Evolutionary conservation across 2,888 invertebrate genomes (phyloP).

Genomic region (Leptopilina drosophilae): DNA sequence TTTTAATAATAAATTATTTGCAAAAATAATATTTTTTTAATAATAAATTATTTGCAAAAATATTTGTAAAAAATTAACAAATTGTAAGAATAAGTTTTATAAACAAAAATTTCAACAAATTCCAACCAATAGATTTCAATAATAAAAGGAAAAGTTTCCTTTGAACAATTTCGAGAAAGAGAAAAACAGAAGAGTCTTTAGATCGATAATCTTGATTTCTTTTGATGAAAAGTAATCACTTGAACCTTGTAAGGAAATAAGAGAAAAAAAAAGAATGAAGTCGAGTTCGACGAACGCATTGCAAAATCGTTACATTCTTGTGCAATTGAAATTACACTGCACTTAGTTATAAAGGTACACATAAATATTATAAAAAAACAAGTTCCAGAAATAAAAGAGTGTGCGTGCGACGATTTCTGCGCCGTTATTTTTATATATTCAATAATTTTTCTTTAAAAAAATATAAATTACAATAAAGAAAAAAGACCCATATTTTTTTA

Average conservation of each 20-base stretch:
- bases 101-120: no score
- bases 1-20: no score
- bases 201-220: slow-evolving; percentile 14
- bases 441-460: neutral
- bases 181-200: neutral
- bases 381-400: slow-evolving; percentile 37
- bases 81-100: no score
- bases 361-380: neutral
- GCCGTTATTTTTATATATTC: slow-evolving; percentile 25
- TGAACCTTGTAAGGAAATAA: slow-evolving; percentile 11
- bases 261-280: neutral
- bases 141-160: neutral
- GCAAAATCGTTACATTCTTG: slow-evolving; percentile 37
- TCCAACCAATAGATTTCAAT: no score
- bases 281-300: slow-evolving; percentile 38
- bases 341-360: neutral
- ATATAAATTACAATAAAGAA: no score
- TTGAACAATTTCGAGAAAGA: neutral
- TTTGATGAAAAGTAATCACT: slow-evolving; percentile 10
- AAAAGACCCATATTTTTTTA: neutral
- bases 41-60: no score
- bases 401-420: slow-evolving; percentile 4
- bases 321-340: slow-evolving; percentile 8
- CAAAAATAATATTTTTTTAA: no score
- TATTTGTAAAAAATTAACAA: no score